A percentile compares a stretch with the other conserved stretches of the same genome.
These are phyloP conservation scores for Netelia melanura DNA, from an alignment of 2,888 invertebrate genomes.

Conservation along the genomic window DNA sequence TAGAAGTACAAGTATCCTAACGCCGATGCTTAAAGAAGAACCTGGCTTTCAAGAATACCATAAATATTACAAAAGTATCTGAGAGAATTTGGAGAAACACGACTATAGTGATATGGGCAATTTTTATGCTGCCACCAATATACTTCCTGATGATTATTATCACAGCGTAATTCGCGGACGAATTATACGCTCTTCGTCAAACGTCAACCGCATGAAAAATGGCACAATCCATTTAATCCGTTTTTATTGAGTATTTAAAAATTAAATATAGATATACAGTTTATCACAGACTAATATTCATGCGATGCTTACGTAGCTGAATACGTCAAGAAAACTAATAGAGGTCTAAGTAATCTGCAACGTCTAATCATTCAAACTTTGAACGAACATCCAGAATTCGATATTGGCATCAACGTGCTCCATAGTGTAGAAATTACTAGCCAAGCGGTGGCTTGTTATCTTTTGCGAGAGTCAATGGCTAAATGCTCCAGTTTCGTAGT, in stretches of 20 bases:
- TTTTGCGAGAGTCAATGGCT: no score
- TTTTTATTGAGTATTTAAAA: slow-evolving; percentile 68
- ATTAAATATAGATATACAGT: slow-evolving; percentile 72
- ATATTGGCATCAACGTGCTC: no score
- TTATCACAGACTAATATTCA: slow-evolving; percentile 69
- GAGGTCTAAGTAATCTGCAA: slow-evolving; percentile 73
- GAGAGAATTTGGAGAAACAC: slow-evolving; percentile 46
- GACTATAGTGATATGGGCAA: slow-evolving; percentile 17
- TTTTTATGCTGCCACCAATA: slow-evolving; percentile 16
- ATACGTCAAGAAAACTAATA: slow-evolving; percentile 73
- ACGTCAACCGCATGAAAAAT: slow-evolving; percentile 64
- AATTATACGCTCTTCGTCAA: slow-evolving; percentile 70
- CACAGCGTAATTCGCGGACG: slow-evolving; percentile 71
- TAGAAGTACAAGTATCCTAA: slow-evolving; percentile 71
- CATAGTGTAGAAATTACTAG: no score
- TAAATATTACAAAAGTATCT: slow-evolving; percentile 44
- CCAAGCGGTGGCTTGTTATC: no score
- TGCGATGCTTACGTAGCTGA: slow-evolving; percentile 73
- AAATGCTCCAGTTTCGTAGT: no score
- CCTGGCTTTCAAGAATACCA: no score
- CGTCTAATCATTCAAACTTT: slow-evolving; percentile 62
- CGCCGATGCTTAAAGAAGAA: slow-evolving; percentile 68
- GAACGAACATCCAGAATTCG: no score
- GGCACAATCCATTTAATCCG: slow-evolving; percentile 72
- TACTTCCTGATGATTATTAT: slow-evolving; percentile 69